Evolutionary conservation across 2,888 invertebrate species (phyloP).

Genomic region (Pasiphila rectangulata): DNA sequence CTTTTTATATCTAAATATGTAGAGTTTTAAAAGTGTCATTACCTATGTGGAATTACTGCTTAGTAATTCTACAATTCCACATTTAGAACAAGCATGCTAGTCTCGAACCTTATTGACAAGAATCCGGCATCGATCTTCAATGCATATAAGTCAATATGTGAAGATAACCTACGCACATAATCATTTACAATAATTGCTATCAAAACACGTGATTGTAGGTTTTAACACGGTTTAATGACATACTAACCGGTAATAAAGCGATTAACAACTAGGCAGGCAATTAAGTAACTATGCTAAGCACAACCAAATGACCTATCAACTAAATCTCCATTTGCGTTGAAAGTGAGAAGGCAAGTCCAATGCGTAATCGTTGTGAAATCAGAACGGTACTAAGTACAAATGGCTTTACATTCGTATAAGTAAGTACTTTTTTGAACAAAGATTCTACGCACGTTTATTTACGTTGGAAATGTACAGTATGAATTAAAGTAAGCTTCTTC

Average conservation of each 20-base stretch:
- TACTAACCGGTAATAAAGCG: no score
- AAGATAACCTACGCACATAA: no score
- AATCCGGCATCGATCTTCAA: constrained; percentile 20
- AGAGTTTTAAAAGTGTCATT: no score
- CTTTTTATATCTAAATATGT: no score
- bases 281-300: constrained; percentile 3
- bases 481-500: no score
- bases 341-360: constrained; percentile 18
- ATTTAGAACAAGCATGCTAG: not conserved
- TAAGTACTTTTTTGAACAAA: no score
- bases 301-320: not conserved
- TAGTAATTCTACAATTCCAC: constrained; percentile 6
- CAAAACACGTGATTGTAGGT: no score
- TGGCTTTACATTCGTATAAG: constrained; percentile 10
- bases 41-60: no score
- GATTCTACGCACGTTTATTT: no score
- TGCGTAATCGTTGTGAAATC: constrained; percentile 22
- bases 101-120: constrained; percentile 8
- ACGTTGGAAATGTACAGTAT: no score
- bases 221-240: no score
- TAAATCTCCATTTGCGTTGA: constrained; percentile 5
- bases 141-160: constrained; percentile 7
- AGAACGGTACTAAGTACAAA: constrained; percentile 14
- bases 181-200: no score
- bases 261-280: not conserved